Evolutionary conservation across 1,140 invertebrate genomes (phyloP), one percentile per base, ranked within the genome.

Genomic region (Agraylea sexmaculata): DNA sequence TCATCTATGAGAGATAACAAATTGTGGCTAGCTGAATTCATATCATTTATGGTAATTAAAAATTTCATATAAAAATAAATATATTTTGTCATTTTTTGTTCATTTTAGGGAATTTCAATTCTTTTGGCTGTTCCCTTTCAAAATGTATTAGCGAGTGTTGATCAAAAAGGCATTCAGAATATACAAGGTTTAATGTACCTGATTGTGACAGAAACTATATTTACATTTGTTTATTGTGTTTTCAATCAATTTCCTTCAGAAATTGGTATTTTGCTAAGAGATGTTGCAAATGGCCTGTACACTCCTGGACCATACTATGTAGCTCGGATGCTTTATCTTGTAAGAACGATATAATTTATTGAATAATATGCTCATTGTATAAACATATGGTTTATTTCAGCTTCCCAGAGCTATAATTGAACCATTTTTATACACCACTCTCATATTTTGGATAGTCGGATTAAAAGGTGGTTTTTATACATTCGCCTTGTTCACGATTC

Each of bases 211-310:
- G 80, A 83, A 58, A 78, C 77, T 1, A 74, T 78, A 43, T 83
- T 81, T 53, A 74, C 76, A 7, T 78, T 74, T 50, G 73, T 75
- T 45, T 81, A 82, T 54, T 65, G 68, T 2, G 75, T 78, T 4
- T 75, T 78, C 48, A 70, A 80, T 50, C 77, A 73, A 2, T 83
- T 83, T 58, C 77, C 78, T 0, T 58, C 67, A 32, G 77, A 81
- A 64, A 59, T 81, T 37, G 73, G 76, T 0, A 62, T 80, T 32
- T 55, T 82, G 18, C 53, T 82, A 4, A 51, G 77, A 50, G 80
- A 83, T 49, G 72, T 80, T 25, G 71, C 73, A n/a, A 74, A 69
- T 51, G 73, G 71, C 15, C 53, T 82, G 3, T 83, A 83, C 45
- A 54, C 70, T 7, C 69, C 74, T 0, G 61, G 69, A 16, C 70